These are phyloP conservation scores for Xestia ashworthii DNA, from an alignment of 2,888 invertebrate genomes.

Conservation along the genomic window DNA sequence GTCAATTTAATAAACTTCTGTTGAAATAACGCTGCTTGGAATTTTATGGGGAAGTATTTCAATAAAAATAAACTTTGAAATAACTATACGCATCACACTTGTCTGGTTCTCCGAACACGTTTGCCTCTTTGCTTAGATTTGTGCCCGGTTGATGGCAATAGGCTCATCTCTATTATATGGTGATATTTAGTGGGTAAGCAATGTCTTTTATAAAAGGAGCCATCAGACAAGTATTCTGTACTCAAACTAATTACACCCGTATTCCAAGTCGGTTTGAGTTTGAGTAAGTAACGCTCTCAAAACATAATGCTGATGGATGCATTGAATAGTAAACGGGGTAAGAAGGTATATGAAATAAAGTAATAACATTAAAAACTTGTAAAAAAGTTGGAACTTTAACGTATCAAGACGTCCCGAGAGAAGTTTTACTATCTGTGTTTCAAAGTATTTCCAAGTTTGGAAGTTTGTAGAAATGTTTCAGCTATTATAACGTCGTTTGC, in stretches of 20 bases:
- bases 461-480: slow-evolving; percentile 27
- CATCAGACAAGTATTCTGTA: too few relatives aligned
- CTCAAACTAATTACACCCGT: too few relatives aligned
- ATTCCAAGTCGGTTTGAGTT: too few relatives aligned
- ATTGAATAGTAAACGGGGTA: too few relatives aligned
- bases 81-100: background rate
- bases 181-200: too few relatives aligned
- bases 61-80: background rate
- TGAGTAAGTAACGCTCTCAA: too few relatives aligned
- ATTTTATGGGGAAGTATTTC: background rate
- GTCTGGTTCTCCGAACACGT: background rate
- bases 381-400: background rate
- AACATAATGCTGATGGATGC: too few relatives aligned
- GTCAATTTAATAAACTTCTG: slow-evolving; percentile 2
- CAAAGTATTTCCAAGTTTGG: slow-evolving; percentile 34
- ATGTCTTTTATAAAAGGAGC: too few relatives aligned
- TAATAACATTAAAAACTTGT: too few relatives aligned
- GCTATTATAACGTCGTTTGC: slow-evolving; percentile 47
- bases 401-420: slow-evolving; percentile 20
- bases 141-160: background rate
- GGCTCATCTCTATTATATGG: background rate
- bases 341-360: too few relatives aligned
- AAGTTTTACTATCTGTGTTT: slow-evolving; percentile 34
- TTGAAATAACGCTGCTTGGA: background rate
- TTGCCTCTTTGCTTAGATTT: background rate